These are phyloP conservation scores for Drosophila mauritiana DNA, from an alignment of 1,140 invertebrate species.

Conservation along the genomic window DNA sequence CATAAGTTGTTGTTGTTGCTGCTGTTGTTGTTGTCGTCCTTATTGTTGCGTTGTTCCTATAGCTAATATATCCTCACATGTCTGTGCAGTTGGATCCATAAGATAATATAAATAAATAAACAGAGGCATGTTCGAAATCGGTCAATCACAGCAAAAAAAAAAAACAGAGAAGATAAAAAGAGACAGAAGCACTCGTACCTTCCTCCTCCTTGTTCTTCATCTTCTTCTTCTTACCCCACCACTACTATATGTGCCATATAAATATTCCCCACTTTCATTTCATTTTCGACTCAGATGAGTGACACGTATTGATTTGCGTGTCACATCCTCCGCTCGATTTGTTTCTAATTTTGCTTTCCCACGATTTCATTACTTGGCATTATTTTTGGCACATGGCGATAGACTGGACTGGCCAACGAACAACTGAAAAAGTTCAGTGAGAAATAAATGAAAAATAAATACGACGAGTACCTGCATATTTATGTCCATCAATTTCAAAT, in stretches of 20 bases:
- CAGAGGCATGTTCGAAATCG: conserved; percentile 8
- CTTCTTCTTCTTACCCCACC: background rate
- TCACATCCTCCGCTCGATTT: conserved; percentile 33
- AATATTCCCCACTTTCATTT: conserved; percentile 15
- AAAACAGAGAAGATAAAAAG: conserved; percentile 10
- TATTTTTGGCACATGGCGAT: conserved; percentile 26
- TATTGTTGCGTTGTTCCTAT: conserved; percentile 36
- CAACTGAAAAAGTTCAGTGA: conserved; percentile 10
- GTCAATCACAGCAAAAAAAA: conserved; percentile 16
- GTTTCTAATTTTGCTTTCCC: conserved; percentile 35
- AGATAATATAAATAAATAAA: background rate
- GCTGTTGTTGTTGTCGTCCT: conserved; percentile 31
- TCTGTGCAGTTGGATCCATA: conserved; percentile 6
- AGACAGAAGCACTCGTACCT: conserved; percentile 11
- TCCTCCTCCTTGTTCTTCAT: background rate
- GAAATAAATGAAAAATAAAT: conserved; percentile 36
- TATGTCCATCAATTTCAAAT: conserved; percentile 16
- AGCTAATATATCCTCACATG: conserved; percentile 9
- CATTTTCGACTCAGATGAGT: conserved; percentile 22
- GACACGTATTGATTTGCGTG: conserved; percentile 37
- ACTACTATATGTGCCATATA: conserved; percentile 7
- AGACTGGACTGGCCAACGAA: conserved; percentile 9
- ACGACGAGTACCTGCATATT: conserved; percentile 4
- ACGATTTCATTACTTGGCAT: conserved; percentile 20
- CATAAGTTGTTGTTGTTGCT: conserved; percentile 24